Percentiles rank a stretch among this genome's conserved stretches.
Evolutionary conservation across 1,140 invertebrate genomes (phyloP).

Genomic region (Hypsibius dujardini): DNA sequence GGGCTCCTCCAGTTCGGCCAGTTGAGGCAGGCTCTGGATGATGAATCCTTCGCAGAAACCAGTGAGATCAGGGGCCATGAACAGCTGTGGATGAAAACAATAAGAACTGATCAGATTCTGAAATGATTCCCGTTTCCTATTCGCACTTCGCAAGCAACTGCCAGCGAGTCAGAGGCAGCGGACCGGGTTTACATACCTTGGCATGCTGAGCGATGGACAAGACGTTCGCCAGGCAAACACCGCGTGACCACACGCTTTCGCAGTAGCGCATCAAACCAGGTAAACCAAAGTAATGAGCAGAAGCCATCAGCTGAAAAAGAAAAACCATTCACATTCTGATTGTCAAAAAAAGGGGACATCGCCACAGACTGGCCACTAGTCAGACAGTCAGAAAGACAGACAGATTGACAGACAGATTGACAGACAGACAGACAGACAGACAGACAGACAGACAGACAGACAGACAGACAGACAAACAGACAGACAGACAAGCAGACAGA

Average conservation of each 20-base stretch:
- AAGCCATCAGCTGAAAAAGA: slow-evolving; percentile 50
- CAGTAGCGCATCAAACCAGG: slow-evolving; percentile 64
- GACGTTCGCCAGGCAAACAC: slow-evolving; percentile 63
- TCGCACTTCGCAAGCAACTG: slow-evolving; percentile 17
- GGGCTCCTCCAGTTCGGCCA: too few species aligned
- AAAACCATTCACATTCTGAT: slow-evolving; percentile 12
- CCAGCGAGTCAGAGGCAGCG: neutral
- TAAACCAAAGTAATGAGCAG: slow-evolving; percentile 74
- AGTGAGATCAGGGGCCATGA: slow-evolving; percentile 61
- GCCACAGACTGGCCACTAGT: slow-evolving; percentile 52
- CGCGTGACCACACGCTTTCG: slow-evolving; percentile 54
- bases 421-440: too few species aligned
- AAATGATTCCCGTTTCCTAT: slow-evolving; percentile 20
- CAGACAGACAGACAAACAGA: too few species aligned
- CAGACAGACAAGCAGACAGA: too few species aligned
- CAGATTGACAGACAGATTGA: too few species aligned
- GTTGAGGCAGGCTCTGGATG: slow-evolving; percentile 59
- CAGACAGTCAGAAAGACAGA: too few species aligned
- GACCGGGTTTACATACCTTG: slow-evolving; percentile 46
- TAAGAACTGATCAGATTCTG: slow-evolving; percentile 15
- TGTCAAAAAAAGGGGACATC: slow-evolving; percentile 18
- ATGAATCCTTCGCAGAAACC: slow-evolving; percentile 78
- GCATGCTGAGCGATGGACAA: slow-evolving; percentile 81
- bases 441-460: too few species aligned
- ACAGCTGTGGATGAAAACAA: slow-evolving; percentile 44